Conservation (phyloP, 2,113 vertebrate species). For the Todiramphus chloris region DNA sequence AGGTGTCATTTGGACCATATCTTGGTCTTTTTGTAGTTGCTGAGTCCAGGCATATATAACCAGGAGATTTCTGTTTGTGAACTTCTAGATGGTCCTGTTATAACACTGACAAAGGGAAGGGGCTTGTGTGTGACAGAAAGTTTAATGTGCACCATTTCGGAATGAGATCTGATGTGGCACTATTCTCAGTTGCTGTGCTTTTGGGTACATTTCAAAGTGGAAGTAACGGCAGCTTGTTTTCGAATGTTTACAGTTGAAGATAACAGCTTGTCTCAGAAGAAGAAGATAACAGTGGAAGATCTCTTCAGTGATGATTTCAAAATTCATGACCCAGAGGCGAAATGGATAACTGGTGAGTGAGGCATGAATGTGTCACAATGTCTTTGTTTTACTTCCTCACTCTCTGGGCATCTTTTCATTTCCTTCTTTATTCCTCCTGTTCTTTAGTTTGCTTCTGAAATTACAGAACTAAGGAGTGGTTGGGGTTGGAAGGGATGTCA, state of each 20-base stretch:
- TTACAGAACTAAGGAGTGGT: neutral
- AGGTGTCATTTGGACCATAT: neutral
- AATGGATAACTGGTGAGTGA: slow-evolving; percentile 94
- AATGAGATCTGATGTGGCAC: neutral
- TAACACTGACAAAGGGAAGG: neutral
- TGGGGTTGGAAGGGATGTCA: neutral
- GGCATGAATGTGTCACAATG: fast-evolving
- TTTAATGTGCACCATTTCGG: neutral
- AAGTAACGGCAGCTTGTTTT: neutral
- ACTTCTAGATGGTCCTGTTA: neutral
- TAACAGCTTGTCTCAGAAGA: slow-evolving; percentile 89
- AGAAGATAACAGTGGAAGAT: slow-evolving; percentile 89
- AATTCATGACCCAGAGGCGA: slow-evolving; percentile 89
- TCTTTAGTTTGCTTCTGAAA: neutral
- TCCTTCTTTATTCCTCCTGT: neutral
- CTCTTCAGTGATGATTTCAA: slow-evolving; percentile 90
- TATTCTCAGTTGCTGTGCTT: neutral
- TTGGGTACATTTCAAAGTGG: neutral
- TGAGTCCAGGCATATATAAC: neutral
- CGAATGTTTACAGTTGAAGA: slow-evolving; percentile 83
- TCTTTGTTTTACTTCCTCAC: neutral
- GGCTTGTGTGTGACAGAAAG: neutral
- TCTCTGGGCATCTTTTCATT: neutral
- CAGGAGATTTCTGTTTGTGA: neutral
- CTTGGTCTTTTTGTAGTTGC: neutral